Percentiles rank a stretch among this genome's conserved stretches.
These are phyloP conservation scores for Drosophila austrosaltans DNA, from an alignment of 2,888 invertebrate species.

Conservation along the genomic window DNA sequence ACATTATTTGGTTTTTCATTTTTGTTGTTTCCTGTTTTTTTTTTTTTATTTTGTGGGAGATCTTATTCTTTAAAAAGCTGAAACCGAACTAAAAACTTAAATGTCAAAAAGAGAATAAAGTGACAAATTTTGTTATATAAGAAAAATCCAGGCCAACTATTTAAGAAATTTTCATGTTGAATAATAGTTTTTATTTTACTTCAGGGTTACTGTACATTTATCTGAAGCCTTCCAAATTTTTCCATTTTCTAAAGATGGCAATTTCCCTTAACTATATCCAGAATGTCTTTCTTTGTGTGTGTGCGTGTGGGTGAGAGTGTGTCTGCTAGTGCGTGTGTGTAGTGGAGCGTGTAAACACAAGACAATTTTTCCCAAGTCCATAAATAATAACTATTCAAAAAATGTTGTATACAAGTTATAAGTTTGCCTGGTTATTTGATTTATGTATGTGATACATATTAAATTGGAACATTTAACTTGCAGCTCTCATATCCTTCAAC, in stretches of 20 bases:
- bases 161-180: neutral
- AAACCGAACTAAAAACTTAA: neutral
- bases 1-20: neutral
- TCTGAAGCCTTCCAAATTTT: no score
- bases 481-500: neutral
- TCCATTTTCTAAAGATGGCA: no score
- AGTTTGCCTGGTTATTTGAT: neutral
- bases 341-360: neutral
- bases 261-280: neutral
- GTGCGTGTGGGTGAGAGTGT: no score
- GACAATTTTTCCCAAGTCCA: neutral
- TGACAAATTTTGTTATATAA: neutral
- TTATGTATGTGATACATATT: neutral
- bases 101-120: neutral
- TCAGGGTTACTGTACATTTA: neutral
- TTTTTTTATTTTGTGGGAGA: neutral
- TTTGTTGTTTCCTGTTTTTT: neutral
- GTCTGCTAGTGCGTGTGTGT: neutral
- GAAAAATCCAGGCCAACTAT: neutral
- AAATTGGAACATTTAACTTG: neutral
- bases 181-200: no score
- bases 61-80: neutral
- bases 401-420: neutral
- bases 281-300: neutral
- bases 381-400: slow-evolving; percentile 2